Percentiles rank a stretch among this genome's conserved stretches.
phyloP scores from a whole-genome alignment of 2,113 vertebrate species.

The Chinchilla lanigera region DNA sequence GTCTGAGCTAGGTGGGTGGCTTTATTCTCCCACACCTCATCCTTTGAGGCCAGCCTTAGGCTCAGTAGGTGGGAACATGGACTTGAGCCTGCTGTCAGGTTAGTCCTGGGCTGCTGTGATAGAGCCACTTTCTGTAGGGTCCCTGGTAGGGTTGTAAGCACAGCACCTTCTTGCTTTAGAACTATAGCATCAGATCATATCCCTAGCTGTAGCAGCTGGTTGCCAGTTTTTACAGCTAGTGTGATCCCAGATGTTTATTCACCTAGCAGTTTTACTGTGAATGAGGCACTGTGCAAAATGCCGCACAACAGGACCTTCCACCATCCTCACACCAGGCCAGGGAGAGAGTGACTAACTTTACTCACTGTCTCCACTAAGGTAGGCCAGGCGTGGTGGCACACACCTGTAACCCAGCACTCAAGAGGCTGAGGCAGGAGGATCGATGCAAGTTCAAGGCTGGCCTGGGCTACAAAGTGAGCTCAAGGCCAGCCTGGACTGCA shows the following conservation, averaged over 20 bases:
- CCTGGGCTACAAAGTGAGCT: too few species aligned
- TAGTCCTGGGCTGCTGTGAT: not conserved
- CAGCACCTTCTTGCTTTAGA: not conserved
- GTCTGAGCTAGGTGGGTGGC: conserved; percentile 91
- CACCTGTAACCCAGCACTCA: too few species aligned
- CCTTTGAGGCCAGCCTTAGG: not conserved
- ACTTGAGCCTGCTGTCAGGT: fast-evolving
- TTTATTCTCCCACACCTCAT: not conserved
- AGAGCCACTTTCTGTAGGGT: not conserved
- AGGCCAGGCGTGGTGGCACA: too few species aligned
- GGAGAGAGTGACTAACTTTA: not conserved
- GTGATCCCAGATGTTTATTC: not conserved
- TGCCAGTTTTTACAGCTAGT: not conserved
- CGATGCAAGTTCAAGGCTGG: too few species aligned
- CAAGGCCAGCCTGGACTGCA: too few species aligned
- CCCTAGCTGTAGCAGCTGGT: not conserved
- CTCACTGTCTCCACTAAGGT: not conserved
- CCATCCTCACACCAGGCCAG: not conserved
- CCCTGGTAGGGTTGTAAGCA: not conserved
- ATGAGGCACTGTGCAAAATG: not conserved
- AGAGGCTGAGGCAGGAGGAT: too few species aligned
- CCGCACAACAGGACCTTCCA: not conserved
- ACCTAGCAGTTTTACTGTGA: not conserved
- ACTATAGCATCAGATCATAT: not conserved
- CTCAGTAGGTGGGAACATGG: not conserved